phyloP scores from a whole-genome alignment of 2,113 vertebrate species.

The Noctilio leporinus region DNA sequence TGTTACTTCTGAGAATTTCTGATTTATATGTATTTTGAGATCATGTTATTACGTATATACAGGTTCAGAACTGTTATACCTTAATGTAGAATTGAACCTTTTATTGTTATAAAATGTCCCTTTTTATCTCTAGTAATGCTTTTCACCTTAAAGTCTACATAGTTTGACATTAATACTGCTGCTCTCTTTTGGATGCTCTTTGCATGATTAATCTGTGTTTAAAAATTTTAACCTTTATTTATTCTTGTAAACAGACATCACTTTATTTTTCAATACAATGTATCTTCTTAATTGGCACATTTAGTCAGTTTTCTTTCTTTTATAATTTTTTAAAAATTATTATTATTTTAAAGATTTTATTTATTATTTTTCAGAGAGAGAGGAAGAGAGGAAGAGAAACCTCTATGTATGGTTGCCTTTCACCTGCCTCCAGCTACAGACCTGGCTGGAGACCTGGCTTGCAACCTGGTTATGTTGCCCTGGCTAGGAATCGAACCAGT shows the following conservation, averaged over 20 bases:
- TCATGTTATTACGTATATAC: not conserved
- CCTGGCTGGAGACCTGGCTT: too few relatives aligned
- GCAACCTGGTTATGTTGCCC: too few relatives aligned
- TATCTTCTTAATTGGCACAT: not conserved
- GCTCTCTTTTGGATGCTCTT: not conserved
- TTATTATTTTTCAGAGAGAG: too few relatives aligned
- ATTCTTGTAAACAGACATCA: not conserved
- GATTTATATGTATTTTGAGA: not conserved
- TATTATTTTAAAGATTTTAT: too few relatives aligned
- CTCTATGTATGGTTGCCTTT: too few relatives aligned
- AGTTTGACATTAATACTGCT: not conserved
- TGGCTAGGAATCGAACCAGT: too few relatives aligned
- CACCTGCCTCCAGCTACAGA: too few relatives aligned
- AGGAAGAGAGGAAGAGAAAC: too few relatives aligned
- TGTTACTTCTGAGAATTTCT: not conserved
- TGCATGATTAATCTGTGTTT: not conserved
- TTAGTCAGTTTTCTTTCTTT: not conserved
- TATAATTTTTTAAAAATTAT: too few relatives aligned
- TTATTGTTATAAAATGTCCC: not conserved
- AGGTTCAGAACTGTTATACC: not conserved
- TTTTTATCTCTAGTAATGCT: not conserved
- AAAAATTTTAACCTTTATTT: not conserved
- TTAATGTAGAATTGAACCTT: not conserved
- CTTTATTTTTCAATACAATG: not conserved
- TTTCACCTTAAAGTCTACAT: not conserved